Conservation (phyloP, 30 jellyfish, hydroid and myxozoan genomes). For the Aurelia aurita complex sp. Pacific region DNA sequence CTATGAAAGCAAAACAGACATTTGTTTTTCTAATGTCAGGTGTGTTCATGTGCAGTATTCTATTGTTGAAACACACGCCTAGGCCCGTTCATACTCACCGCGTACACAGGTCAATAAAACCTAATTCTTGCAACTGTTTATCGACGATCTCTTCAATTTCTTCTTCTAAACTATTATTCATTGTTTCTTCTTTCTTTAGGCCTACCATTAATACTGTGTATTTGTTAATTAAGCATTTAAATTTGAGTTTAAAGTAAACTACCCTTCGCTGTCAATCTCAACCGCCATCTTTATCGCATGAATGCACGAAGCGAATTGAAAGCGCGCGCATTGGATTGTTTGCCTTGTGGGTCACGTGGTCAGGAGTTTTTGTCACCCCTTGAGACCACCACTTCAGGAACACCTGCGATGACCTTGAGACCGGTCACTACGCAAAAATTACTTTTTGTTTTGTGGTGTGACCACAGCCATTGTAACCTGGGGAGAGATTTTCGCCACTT, state of each 20-base stretch:
- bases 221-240: not conserved
- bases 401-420: too few relatives aligned
- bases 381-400: too few relatives aligned
- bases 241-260: not conserved
- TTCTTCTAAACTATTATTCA: constrained; percentile 50
- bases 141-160: constrained; percentile 78
- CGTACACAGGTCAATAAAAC: constrained; percentile 78
- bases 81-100: constrained; percentile 40
- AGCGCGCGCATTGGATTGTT: constrained; percentile 7
- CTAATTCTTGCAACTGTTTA: constrained; percentile 71
- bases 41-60: too few relatives aligned
- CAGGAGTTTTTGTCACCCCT: too few relatives aligned
- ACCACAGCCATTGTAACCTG: too few relatives aligned
- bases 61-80: too few relatives aligned
- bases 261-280: not conserved
- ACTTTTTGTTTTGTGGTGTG: too few relatives aligned
- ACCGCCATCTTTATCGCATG: constrained; percentile 46
- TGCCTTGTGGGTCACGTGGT: too few relatives aligned
- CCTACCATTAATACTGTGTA: constrained; percentile 3
- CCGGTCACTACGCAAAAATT: too few relatives aligned
- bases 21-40: too few relatives aligned
- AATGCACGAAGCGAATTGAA: not conserved
- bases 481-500: too few relatives aligned
- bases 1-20: too few relatives aligned
- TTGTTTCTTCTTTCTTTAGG: constrained; percentile 1